Base-by-base conservation (phyloP, 1,140 invertebrate species). In the Drosophila kohkoa region DNA sequence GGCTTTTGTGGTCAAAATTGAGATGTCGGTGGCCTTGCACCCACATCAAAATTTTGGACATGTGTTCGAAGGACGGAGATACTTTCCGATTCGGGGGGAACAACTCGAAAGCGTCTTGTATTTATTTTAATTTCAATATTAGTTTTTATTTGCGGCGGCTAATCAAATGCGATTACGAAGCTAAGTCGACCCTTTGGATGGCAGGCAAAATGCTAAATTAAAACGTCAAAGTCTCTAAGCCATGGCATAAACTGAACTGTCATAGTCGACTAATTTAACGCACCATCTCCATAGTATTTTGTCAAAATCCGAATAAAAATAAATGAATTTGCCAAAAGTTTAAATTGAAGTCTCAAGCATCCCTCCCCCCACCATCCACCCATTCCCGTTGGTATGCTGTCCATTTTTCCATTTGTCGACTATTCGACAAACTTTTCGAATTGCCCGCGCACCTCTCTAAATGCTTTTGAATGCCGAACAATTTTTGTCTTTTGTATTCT, bases 1-100 rank as follows among this genome's bases (percentile, higher is more conserved):
- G 64, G 71, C 71, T 74, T 74, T 74, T 74, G 71, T 74, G 57
- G 57, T 74, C 65, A 74, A 74, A 25, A 69, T 74, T 74, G 57
- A 69, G 65, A 74, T 69, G 43, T 69, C 69, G 71, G 65, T 69
- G 49, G 30, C 57, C 57, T 48, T n/a, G 57, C 57, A 74, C 71
- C 71, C 65, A 74, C 49, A 35, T 74, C 71, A 74, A 74, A 74
- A 46, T 69, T 43, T 65, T 30, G 30, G 57, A 69, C 65, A 62
- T 74, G 30, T 60, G 30, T 20, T 13, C 28, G 58, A 8, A 41
- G 20, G 46, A 32, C 20, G 8, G 30, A 8, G 45, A 60, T 30
- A 60, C 32, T 55, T 54, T 16, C 54, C 13, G 55, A 32, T 66
- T 32, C 20, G 20, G 5, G n/a, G 35, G 35, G 30, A 28, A 51